phyloP scores from a whole-genome alignment of 2,888 invertebrate genomes.

The Syrphus vitripennis region DNA sequence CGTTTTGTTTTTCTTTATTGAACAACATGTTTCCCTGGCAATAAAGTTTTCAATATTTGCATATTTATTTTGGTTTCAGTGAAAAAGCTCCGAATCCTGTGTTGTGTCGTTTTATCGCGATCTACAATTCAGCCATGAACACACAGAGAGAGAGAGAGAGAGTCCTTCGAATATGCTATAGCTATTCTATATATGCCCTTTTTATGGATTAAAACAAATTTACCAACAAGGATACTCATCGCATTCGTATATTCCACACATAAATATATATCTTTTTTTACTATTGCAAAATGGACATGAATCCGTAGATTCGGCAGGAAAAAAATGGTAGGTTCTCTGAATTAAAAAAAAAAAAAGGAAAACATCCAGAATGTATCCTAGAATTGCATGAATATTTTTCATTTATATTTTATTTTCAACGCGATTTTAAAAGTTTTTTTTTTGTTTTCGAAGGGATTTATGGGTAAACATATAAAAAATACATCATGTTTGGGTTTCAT shows the following conservation, averaged over 20 bases:
- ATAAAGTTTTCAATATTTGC: conserved; percentile 62
- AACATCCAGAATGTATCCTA: conserved; percentile 17
- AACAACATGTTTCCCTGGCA: conserved; percentile 55
- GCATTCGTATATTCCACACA: conserved; percentile 1
- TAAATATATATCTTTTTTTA: neutral
- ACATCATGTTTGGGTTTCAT: conserved; percentile 40
- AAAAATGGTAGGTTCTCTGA: neutral
- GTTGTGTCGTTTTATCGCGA: conserved; percentile 24
- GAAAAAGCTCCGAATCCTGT: conserved; percentile 38
- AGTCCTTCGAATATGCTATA: neutral
- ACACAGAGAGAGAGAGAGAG: neutral
- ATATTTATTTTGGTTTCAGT: conserved; percentile 58
- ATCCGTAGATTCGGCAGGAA: conserved; percentile 16
- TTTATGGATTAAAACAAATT: conserved; percentile 50
- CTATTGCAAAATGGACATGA: conserved; percentile 28
- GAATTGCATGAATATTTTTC: conserved; percentile 25
- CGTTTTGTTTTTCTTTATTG: neutral
- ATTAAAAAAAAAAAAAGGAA: conserved; percentile 21
- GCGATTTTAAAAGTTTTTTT: conserved; percentile 1
- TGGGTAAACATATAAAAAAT: conserved; percentile 45
- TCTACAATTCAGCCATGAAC: neutral
- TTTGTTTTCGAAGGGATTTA: conserved; percentile 20
- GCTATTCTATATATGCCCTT: too few relatives aligned
- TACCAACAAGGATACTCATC: conserved; percentile 44
- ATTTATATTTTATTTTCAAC: conserved; percentile 3